Evolutionary conservation across 2,888 invertebrate genomes (phyloP), one percentile per base, ranked within the genome.

Genomic region (Baccha elongata): DNA sequence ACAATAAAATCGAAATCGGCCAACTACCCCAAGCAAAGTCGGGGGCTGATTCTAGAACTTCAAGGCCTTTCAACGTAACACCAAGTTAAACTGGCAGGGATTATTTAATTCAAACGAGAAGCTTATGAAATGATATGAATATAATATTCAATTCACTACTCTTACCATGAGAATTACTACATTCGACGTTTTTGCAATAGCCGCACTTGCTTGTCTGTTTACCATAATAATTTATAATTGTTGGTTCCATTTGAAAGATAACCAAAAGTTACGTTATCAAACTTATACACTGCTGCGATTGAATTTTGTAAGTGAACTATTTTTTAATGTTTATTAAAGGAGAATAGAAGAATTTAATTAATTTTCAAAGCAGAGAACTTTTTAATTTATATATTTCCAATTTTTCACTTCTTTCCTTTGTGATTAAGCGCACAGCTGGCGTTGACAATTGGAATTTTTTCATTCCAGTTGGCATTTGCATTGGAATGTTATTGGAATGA

Each of bases 141-240:
- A 42, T 10, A 15, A 32, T 21, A 10, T 48, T 44, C n/a, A 17
- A 26, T 23, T n/a, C n/a, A n/a, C n/a, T 98, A 60, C 58, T 71
- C 89, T 87, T 87, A 90, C 89, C 90, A 80, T 90, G 87, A n/a
- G 88, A 86, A 53, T 86, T 84, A 64, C 87, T 87, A 74, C 87
- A 86, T n/a, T 86, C 76, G 0, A 29, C 72, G 8, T 87, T 88
- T 23, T 88, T 86, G 79, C 89, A 90, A 67, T 90, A 90, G 68
- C 89, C 89, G 73, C 89, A 90, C 81, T 85, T 89, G 80, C 84
- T 81, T 3, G 62, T 84, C 80, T 90, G 89, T 65, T 86, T 78
- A 1, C 89, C 89, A 85, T 84, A 89, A 84, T 89, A 90, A 50
- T 88, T 85, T 60, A 89, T 87, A 76, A 88, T 86, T 85, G 89